Conservation (phyloP, 2,888 invertebrate genomes). For the Augiades crinisus region DNA sequence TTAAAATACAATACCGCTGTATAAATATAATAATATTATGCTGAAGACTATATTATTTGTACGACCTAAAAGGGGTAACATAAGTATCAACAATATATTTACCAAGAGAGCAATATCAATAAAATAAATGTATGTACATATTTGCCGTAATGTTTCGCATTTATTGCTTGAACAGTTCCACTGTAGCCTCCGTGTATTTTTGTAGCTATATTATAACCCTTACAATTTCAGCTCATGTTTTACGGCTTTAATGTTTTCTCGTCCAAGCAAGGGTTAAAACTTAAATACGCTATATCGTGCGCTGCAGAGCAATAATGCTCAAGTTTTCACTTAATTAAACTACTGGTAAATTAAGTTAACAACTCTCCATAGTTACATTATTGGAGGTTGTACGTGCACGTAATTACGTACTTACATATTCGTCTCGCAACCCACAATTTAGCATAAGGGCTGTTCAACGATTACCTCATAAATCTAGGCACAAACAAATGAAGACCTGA, state of each 20-base stretch:
- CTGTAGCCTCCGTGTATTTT: slow-evolving; percentile 6
- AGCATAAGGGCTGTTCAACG: too few relatives aligned
- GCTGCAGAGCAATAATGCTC: background rate
- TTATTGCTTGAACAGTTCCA: slow-evolving; percentile 7
- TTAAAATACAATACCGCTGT: too few relatives aligned
- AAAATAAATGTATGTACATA: slow-evolving; percentile 20
- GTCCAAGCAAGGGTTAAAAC: background rate
- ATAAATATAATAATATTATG: background rate
- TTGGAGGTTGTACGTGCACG: too few relatives aligned
- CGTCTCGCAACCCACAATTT: too few relatives aligned
- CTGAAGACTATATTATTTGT: background rate
- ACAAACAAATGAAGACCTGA: too few relatives aligned
- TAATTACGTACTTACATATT: too few relatives aligned
- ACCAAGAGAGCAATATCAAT: slow-evolving; percentile 12
- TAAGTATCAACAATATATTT: slow-evolving; percentile 10
- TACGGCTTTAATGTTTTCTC: background rate
- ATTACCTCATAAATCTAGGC: too few relatives aligned
- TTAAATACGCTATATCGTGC: background rate
- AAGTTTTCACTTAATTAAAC: background rate
- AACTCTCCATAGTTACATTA: too few relatives aligned
- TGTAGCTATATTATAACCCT: background rate
- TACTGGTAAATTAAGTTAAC: background rate
- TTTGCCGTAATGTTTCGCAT: slow-evolving; percentile 15
- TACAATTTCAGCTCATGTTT: slow-evolving; percentile 5
- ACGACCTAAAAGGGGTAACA: slow-evolving; percentile 1